phyloP scores from a whole-genome alignment of 2,113 vertebrate species.

The Plestiodon gilberti region DNA sequence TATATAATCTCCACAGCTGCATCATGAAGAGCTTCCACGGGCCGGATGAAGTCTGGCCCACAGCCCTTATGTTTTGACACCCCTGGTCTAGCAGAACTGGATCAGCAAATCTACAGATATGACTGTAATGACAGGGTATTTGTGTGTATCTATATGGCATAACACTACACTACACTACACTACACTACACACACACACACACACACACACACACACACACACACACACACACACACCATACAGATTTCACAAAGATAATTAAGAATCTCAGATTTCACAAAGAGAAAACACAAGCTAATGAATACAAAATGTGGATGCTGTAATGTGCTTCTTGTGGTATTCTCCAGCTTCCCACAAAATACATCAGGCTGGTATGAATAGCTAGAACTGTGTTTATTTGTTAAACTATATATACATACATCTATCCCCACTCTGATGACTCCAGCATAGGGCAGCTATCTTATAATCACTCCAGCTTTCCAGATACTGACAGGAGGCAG shows the following conservation, averaged over 20 bases:
- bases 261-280: too few species aligned
- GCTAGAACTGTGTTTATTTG: not conserved
- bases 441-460: not conserved
- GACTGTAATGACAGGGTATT: too few species aligned
- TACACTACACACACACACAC: too few species aligned
- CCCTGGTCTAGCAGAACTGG: not conserved
- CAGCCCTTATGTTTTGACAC: too few species aligned
- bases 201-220: too few species aligned
- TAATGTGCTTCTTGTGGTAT: not conserved
- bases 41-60: too few species aligned
- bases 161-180: too few species aligned
- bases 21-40: too few species aligned
- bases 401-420: not conserved
- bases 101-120: not conserved
- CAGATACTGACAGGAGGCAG: not conserved
- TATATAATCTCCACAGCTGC: too few species aligned
- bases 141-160: too few species aligned
- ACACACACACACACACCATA: too few species aligned
- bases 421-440: not conserved
- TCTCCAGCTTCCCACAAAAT: not conserved
- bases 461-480: not conserved
- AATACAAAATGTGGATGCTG: not conserved
- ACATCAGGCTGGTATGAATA: not conserved
- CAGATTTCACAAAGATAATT: too few species aligned
- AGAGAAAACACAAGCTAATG: not conserved